phyloP scores from a whole-genome alignment of 2,888 invertebrate genomes.

The Eristalis pertinax region DNA sequence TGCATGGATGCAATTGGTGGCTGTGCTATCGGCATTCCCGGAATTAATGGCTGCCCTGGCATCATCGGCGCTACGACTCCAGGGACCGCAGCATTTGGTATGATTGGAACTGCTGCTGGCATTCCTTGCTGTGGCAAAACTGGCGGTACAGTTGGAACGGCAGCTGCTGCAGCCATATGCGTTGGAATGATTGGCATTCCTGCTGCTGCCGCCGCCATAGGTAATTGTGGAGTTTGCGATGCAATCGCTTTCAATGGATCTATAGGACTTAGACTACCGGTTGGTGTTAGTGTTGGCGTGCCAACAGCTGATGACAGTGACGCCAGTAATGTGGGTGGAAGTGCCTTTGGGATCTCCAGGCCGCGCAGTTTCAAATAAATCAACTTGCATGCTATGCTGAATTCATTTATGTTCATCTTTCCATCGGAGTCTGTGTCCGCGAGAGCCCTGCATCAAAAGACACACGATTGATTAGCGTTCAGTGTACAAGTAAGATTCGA shows the following conservation, averaged over 20 bases:
- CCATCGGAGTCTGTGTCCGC: slow-evolving; percentile 99
- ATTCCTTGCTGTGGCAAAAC: slow-evolving; percentile 66
- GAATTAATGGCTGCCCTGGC: slow-evolving; percentile 75
- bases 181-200: slow-evolving; percentile 57
- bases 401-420: slow-evolving; percentile 97
- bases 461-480: neutral
- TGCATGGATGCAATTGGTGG: slow-evolving; percentile 68
- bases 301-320: slow-evolving; percentile 85
- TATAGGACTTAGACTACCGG: slow-evolving; percentile 79
- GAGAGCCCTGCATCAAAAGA: slow-evolving; percentile 85
- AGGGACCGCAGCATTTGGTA: slow-evolving; percentile 61
- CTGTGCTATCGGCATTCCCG: slow-evolving; percentile 70
- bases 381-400: slow-evolving; percentile 98
- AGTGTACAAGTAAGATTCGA: neutral
- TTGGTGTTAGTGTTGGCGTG: slow-evolving; percentile 79
- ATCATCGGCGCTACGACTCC: slow-evolving; percentile 74
- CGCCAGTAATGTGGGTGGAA: slow-evolving; percentile 89
- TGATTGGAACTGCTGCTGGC: slow-evolving; percentile 55
- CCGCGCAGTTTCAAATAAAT: slow-evolving; percentile 96
- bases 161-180: slow-evolving; percentile 59
- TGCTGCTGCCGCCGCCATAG: slow-evolving; percentile 49
- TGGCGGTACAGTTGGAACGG: slow-evolving; percentile 68
- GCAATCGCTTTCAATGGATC: slow-evolving; percentile 77
- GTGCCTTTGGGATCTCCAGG: slow-evolving; percentile 91
- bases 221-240: slow-evolving; percentile 37